Evolutionary conservation across 2,113 vertebrate genomes (phyloP), one percentile per base, ranked within the genome.

Genomic region (Caloenas nicobarica): DNA sequence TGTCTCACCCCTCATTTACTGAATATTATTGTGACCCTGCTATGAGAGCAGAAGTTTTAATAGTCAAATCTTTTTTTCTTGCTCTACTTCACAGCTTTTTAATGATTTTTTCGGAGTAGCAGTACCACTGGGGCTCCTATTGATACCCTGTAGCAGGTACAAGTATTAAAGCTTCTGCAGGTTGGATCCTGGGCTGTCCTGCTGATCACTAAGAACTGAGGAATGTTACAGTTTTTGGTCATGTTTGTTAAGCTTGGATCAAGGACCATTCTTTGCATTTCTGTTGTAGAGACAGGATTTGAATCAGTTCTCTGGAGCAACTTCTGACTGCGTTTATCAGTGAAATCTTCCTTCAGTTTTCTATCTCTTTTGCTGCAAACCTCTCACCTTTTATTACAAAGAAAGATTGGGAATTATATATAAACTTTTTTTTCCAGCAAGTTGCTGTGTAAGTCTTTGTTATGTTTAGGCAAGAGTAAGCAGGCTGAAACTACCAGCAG

Each of bases 111-210:
- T 56, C 61, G 64, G 57, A 44, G 24, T 11, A 61, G 44, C 25
- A 38, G 34, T 56, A 21, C 17, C 13, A 23, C 16, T 8, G 1
- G 2, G 51, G 21, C 23, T 91, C 10, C 7, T 29, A 6, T 5
- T 65, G 50, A 28, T 76, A 48, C 19, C 26, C 16, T 26, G 31
- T 48, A 36, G 16, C 31, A 56, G 23, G 17, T 71, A 34, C 31
- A 38, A 31, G 16, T 31, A 33, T 56, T 65, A 61, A 38, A 60
- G 21, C 12, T 44, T 62, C 60, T 69, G 26, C 36, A 53, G 33
- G n/a, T 5, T 53, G 72, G 10, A 26, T 77, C 26, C 34, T 62
- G 36, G 38, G 13, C 46, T 70, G 13, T 58, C 0, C 0, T 40
- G 18, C 64, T 78, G 64, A 40, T 62, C 36, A 33, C 36, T 29